Percentiles rank a stretch among this genome's conserved stretches.
Conservation (phyloP, 2,797 vertebrate genomes). For the Amniataba percoides region DNA sequence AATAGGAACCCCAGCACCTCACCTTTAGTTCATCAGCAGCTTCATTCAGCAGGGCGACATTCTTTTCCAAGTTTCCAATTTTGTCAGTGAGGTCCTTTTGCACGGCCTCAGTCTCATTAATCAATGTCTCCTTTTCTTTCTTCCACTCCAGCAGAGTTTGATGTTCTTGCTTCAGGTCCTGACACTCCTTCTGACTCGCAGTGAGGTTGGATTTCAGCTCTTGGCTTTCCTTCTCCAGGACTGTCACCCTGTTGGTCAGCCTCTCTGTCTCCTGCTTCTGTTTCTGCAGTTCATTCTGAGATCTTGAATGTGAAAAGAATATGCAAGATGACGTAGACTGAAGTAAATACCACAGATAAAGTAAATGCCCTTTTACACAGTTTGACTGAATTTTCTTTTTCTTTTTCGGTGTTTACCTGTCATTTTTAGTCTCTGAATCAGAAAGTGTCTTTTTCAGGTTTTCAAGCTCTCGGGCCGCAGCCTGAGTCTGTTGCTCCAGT, state of each 20-base stretch:
- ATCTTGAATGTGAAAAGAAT: conserved; percentile 54
- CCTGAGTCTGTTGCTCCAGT: conserved; percentile 84
- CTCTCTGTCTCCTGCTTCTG: conserved; percentile 86
- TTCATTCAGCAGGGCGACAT: conserved; percentile 78
- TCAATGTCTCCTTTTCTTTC: conserved; percentile 84
- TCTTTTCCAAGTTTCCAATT: conserved; percentile 84
- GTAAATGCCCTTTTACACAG: not conserved
- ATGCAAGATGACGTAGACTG: not conserved
- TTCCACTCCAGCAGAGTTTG: conserved; percentile 87
- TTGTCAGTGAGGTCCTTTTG: conserved; percentile 84
- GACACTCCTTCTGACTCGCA: conserved; percentile 83
- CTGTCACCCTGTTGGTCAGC: conserved; percentile 76
- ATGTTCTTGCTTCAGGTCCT: conserved; percentile 83
- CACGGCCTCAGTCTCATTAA: conserved; percentile 84
- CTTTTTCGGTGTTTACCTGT: conserved; percentile 67
- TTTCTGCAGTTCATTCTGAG: conserved; percentile 86
- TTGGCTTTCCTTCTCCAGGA: conserved; percentile 82
- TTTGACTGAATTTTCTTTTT: not conserved
- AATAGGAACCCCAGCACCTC: not conserved
- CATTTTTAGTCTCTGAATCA: conserved; percentile 87
- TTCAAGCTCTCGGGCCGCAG: conserved; percentile 78
- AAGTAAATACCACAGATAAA: not conserved
- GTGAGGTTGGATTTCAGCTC: conserved; percentile 79
- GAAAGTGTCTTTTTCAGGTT: conserved; percentile 84
- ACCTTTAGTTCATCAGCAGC: conserved; percentile 70